Base-by-base conservation (phyloP, 2,797 vertebrate species). In the Jordanella pulchra region DNA sequence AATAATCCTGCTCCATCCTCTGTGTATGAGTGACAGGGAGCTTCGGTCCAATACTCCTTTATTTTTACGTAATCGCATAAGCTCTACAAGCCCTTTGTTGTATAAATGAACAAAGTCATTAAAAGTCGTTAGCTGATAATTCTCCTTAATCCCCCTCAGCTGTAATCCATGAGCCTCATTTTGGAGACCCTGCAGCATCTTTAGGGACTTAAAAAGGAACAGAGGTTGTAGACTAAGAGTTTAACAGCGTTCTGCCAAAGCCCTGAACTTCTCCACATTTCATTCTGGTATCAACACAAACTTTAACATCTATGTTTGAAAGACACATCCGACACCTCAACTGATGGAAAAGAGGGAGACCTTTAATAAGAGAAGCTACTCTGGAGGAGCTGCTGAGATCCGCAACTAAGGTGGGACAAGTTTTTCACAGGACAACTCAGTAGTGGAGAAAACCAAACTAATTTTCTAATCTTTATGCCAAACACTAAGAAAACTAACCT, bases 51-150 rank as follows among this genome's bases (percentile, higher is more conserved):
- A 71, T 53, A 63, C 78, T 80, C 61, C 54, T 81, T 79, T 66
- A 72, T 79, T 80, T 63, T 56, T 76, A 69, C 32, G 48, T 74
- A 27, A 69, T 84, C 77, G 30, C 25, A 11, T 73, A 67, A 56
- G 65, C 65, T 85, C 74, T 89, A 51, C 69, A 55, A 0, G 23
- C 25, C 65, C 71, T 85, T 87, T 88, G 71, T 85, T 87, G 70
- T 70, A 53, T 67, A n/a, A 80, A 79, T 79, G 72, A 82, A 86
- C 83, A 75, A 72, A 86, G 66, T 85, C 84, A 88, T 91, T 81
- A 89, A 75, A 72, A 86, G 66, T 85, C 84, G 87, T 91, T 81
- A 89, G 72, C 76, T 69, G 82, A 89, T 89, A 81, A 89, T 78
- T 65, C 83, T 82, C 79, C 74, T 48, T 89, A 86, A 89, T 82